phyloP scores from a whole-genome alignment of 2,888 invertebrate species.

The Prosapia bicincta region DNA sequence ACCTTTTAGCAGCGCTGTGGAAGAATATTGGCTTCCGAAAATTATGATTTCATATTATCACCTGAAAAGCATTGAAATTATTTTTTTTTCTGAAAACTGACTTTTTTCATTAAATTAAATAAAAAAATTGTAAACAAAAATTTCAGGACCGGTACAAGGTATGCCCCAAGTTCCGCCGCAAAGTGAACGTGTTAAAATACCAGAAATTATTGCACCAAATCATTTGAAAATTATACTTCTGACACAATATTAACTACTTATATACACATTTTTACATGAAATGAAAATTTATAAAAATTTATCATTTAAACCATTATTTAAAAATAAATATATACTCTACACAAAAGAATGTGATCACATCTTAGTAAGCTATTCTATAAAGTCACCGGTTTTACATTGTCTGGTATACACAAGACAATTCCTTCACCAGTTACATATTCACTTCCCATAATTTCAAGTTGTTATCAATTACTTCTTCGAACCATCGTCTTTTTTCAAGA shows the following conservation, averaged over 20 bases:
- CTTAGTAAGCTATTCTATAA: not conserved
- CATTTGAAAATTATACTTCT: not conserved
- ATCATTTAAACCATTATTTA: no score
- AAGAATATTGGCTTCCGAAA: no score
- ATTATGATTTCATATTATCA: no score
- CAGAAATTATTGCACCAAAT: slow-evolving; percentile 1
- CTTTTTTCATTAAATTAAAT: no score
- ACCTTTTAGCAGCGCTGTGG: no score
- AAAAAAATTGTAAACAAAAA: no score
- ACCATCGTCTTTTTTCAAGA: slow-evolving; percentile 71
- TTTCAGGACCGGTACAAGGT: no score
- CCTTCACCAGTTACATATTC: slow-evolving; percentile 62
- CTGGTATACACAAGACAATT: not conserved
- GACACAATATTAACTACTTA: not conserved
- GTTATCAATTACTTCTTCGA: slow-evolving; percentile 84
- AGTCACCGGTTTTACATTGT: not conserved
- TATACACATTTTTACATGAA: not conserved
- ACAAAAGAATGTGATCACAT: not conserved
- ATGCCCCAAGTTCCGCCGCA: no score
- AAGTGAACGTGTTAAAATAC: not conserved
- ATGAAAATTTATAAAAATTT: not conserved
- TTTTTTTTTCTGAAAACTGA: no score
- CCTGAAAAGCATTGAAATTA: no score
- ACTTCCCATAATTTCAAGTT: slow-evolving; percentile 87
- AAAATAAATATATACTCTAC: not conserved